These are phyloP conservation scores for Drosophila acutilabella DNA, from an alignment of 2,888 invertebrate genomes.

Conservation along the genomic window DNA sequence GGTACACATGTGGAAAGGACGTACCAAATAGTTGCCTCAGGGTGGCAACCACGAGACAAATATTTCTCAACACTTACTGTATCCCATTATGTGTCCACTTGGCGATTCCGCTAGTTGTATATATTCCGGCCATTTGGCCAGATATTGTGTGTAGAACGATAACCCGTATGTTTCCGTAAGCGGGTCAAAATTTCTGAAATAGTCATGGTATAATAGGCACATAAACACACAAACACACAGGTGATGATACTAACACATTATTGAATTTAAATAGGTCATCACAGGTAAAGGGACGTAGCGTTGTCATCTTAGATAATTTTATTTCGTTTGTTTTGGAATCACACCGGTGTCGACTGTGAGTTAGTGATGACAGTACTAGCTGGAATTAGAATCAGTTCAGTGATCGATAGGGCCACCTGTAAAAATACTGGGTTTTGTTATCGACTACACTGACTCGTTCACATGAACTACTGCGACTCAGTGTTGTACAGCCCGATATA, in stretches of 20 bases:
- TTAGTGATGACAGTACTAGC: not conserved
- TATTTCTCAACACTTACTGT: slow-evolving; percentile 90
- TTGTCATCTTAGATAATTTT: slow-evolving; percentile 90
- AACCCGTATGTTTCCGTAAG: slow-evolving; percentile 98
- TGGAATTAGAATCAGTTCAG: not conserved
- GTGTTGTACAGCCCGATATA: too few relatives aligned
- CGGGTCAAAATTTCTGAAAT: slow-evolving; percentile 95
- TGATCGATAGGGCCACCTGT: not conserved
- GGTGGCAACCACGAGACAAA: not conserved
- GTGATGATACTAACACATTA: slow-evolving; percentile 91
- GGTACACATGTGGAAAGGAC: not conserved
- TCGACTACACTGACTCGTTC: too few relatives aligned
- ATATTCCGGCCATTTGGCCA: slow-evolving; percentile 99
- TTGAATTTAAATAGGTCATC: slow-evolving; percentile 98
- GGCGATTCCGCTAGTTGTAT: slow-evolving; percentile 98
- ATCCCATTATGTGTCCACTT: slow-evolving; percentile 98
- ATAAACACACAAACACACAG: not conserved
- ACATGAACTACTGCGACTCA: too few relatives aligned
- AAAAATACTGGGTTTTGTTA: too few relatives aligned
- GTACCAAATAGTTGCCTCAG: not conserved
- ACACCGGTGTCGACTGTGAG: not conserved
- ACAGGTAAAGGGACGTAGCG: slow-evolving; percentile 95
- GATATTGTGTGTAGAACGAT: slow-evolving; percentile 98
- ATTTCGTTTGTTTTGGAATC: not conserved
- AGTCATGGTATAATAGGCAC: not conserved